These are phyloP conservation scores for Scarus forsteni DNA, from an alignment of 2,797 vertebrate genomes.

Conservation along the genomic window DNA sequence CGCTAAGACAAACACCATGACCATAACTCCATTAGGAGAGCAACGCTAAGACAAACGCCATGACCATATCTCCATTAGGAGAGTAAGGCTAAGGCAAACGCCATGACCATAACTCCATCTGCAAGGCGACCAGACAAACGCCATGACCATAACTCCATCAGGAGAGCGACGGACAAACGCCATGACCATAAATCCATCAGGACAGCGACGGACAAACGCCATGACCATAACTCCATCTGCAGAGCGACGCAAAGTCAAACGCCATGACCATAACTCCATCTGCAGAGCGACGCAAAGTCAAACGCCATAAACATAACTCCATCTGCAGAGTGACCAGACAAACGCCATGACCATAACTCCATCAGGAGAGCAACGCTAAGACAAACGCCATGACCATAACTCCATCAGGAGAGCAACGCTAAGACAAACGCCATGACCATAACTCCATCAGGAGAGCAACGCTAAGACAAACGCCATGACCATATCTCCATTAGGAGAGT, in stretches of 20 bases:
- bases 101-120: conserved; percentile 77
- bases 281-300: conserved; percentile 66
- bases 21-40: conserved; percentile 79
- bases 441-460: conserved; percentile 74
- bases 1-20: conserved; percentile 70
- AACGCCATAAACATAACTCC: conserved; percentile 77
- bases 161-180: conserved; percentile 70
- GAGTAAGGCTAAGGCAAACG: conserved; percentile 75
- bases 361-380: conserved; percentile 60
- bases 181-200: conserved; percentile 78
- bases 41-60: conserved; percentile 68
- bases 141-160: conserved; percentile 75
- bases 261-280: conserved; percentile 77
- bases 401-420: conserved; percentile 63
- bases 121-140: no score
- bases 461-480: conserved; percentile 70
- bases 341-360: conserved; percentile 77
- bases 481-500: no score
- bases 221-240: conserved; percentile 78
- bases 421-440: conserved; percentile 73
- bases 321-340: no score
- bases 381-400: conserved; percentile 78
- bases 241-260: conserved; percentile 70
- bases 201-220: conserved; percentile 75
- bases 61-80: conserved; percentile 80